Conservation (phyloP, 2,888 invertebrate species). For the Miltochrista miniata region DNA sequence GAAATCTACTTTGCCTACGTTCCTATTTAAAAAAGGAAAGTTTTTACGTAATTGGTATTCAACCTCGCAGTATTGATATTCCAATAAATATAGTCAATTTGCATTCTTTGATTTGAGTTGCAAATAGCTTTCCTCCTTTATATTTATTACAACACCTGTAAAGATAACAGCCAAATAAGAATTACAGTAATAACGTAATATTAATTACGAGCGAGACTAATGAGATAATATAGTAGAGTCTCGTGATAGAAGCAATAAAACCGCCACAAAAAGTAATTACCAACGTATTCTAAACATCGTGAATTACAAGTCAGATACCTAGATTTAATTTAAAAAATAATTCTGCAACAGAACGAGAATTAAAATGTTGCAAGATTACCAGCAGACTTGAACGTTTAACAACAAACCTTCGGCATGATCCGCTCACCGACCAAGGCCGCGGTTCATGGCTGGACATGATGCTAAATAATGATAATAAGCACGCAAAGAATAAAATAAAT, state of each 20-base stretch:
- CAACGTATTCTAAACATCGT: conserved; percentile 4
- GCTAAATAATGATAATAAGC: conserved; percentile 52
- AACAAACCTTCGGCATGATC: conserved; percentile 58
- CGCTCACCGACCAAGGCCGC: conserved; percentile 73
- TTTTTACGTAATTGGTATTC: too few species aligned
- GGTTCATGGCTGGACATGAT: conserved; percentile 76
- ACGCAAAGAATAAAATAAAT: conserved; percentile 28
- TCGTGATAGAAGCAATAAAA: not conserved
- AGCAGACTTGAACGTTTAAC: conserved; percentile 55
- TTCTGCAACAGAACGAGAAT: conserved; percentile 38
- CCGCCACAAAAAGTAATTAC: conserved; percentile 1
- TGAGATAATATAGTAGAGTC: too few species aligned
- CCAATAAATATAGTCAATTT: too few species aligned
- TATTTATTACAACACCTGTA: too few species aligned
- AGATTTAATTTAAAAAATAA: conserved; percentile 14
- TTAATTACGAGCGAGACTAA: not conserved
- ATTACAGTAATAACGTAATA: not conserved
- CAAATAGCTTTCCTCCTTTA: too few species aligned
- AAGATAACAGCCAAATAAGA: too few species aligned
- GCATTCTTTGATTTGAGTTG: too few species aligned
- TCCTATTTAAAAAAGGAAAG: too few species aligned
- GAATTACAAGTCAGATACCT: conserved; percentile 7
- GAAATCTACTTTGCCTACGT: too few species aligned
- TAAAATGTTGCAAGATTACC: conserved; percentile 58
- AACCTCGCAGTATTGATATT: too few species aligned